Evolutionary conservation across 2,888 invertebrate genomes (phyloP).

Genomic region (Erebia ligea): DNA sequence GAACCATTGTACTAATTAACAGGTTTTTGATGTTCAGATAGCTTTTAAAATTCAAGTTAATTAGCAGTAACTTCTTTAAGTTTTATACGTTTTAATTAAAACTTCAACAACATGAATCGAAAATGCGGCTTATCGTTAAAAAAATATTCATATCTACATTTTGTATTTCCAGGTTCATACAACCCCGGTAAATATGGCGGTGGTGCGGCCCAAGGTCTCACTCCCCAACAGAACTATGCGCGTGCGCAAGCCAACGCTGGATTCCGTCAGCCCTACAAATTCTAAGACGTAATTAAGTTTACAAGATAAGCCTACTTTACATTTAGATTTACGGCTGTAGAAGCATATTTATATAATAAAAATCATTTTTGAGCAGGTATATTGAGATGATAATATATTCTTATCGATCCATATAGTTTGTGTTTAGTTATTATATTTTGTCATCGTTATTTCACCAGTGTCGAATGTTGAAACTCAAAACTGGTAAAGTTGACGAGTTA

Average conservation of each 20-base stretch:
- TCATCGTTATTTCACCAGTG: background rate
- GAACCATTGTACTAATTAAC: conserved; percentile 11
- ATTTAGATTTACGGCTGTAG: conserved; percentile 25
- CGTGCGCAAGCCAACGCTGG: conserved; percentile 63
- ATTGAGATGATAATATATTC: too few relatives aligned
- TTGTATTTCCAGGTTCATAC: conserved; percentile 70
- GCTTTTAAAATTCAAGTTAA: background rate
- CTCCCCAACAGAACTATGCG: conserved; percentile 56
- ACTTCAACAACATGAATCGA: too few relatives aligned
- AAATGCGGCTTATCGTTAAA: too few relatives aligned
- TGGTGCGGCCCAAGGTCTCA: conserved; percentile 50
- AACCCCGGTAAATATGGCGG: conserved; percentile 72
- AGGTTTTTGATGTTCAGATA: background rate
- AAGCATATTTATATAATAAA: conserved; percentile 1
- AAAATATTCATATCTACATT: background rate
- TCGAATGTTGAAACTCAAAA: background rate
- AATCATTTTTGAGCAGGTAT: conserved; percentile 11
- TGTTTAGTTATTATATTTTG: background rate
- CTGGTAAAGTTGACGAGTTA: background rate
- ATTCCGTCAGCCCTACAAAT: conserved; percentile 73
- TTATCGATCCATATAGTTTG: background rate
- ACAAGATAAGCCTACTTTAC: conserved; percentile 30
- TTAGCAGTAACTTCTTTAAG: background rate
- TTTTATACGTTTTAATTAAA: too few relatives aligned
- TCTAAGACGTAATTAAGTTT: conserved; percentile 51